Base-by-base conservation (phyloP, 1,140 invertebrate species). In the Drosophila arawakana region DNA sequence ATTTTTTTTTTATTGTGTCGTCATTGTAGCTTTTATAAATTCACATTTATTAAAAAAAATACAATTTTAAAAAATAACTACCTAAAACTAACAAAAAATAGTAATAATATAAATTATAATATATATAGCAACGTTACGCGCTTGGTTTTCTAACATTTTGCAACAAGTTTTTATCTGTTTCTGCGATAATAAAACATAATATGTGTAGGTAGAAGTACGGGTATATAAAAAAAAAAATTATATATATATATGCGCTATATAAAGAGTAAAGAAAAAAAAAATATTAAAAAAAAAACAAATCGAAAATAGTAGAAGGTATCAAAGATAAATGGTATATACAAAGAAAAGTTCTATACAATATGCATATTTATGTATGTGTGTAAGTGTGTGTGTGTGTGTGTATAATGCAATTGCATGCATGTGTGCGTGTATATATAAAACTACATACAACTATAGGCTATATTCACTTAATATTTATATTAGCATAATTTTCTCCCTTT, bases 21-120 rank as follows among this genome's bases (percentile, higher is more conserved):
- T 83, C 69, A 78, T 73, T 86, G 68, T 88, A 73, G 78, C 61
- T 68, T 85, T 81, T 74, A 75, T 63, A 81, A 84, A 69, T 78
- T 79, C 82, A 80, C 78, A 85, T 80, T 82, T 88, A 82, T 79
- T 72, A 74, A 78, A 76, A 80, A 80, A 88, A 84, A 80, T 80
- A 88, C 84, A 88, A 89, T 90, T 89, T 90, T 76, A 81, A 89
- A 89, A 88, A 89, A 90, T 84, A 89, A 89, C 80, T 89, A 88
- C 80, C 80, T 89, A 89, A 80, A 76, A 74, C 84, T 89, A 88
- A 88, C 78, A 89, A 89, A 88, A 86, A 83, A 89, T 90, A 84
- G 69, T 80, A 70, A 78, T 84, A 82, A 78, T 79, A 80, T 73
- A 74, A 71, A 86, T 76, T 86, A 88, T 70, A 61, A 82, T 82